Conservation (phyloP, 2,797 vertebrate genomes). For the Darevskia nairensis region DNA sequence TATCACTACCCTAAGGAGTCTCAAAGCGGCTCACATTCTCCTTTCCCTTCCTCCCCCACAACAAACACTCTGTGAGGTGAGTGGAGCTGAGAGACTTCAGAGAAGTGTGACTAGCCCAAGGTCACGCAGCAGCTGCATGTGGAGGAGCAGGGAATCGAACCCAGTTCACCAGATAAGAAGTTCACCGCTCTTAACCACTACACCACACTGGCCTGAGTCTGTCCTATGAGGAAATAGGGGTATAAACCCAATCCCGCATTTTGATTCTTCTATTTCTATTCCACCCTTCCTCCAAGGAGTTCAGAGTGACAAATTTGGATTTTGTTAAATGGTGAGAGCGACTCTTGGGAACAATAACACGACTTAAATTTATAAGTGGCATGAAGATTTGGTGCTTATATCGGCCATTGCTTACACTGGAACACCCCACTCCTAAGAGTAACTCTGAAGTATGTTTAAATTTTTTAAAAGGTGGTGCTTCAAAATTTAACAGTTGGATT, state of each 20-base stretch:
- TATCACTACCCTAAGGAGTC: no score
- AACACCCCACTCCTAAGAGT: neutral
- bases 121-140: no score
- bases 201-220: neutral
- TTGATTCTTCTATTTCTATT: neutral
- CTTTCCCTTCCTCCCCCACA: no score
- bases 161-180: no score
- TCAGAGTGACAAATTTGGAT: neutral
- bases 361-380: neutral
- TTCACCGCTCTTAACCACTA: no score
- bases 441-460: no score
- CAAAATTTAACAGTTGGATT: neutral
- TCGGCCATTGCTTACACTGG: neutral
- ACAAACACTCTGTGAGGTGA: no score
- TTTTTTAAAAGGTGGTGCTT: neutral
- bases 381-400: neutral
- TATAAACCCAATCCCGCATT: neutral
- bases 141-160: no score
- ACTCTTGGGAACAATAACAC: neutral
- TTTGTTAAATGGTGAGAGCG: neutral
- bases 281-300: neutral
- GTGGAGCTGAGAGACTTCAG: no score
- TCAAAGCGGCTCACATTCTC: no score
- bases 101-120: no score
- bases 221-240: neutral